A percentile compares a stretch with the other conserved stretches of the same genome.
Evolutionary conservation across 1,140 invertebrate genomes (phyloP).

Genomic region (Colletes latitarsis): DNA sequence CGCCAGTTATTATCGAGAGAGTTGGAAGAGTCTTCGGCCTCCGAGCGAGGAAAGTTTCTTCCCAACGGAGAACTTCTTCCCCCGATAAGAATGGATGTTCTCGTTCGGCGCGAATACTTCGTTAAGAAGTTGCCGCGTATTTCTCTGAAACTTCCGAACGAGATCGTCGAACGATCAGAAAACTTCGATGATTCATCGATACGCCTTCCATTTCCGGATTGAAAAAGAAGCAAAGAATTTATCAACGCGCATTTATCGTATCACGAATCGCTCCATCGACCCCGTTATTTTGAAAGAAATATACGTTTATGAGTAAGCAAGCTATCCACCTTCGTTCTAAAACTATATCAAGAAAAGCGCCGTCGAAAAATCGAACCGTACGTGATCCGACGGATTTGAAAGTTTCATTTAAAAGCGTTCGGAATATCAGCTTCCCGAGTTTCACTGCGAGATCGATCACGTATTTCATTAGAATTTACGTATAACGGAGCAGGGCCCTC

Average conservation of each 20-base stretch:
- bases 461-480: slow-evolving; percentile 68
- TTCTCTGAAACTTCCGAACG: too few relatives aligned
- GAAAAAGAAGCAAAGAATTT: not conserved
- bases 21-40: slow-evolving; percentile 3
- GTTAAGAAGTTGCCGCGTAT: not conserved
- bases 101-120: not conserved
- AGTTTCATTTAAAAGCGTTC: slow-evolving; percentile 66
- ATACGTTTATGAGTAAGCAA: too few relatives aligned
- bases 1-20: not conserved
- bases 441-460: slow-evolving; percentile 68
- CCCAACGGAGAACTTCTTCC: not conserved
- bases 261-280: not conserved
- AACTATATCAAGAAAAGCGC: not conserved
- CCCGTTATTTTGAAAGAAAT: too few relatives aligned
- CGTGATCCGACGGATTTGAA: slow-evolving; percentile 61
- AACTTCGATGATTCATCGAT: not conserved
- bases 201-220: not conserved
- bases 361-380: slow-evolving; percentile 11
- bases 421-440: slow-evolving; percentile 32
- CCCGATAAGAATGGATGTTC: not conserved
- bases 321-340: too few relatives aligned
- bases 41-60: slow-evolving; percentile 12
- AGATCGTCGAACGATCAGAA: not conserved
- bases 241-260: slow-evolving; percentile 1
- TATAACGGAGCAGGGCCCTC: slow-evolving; percentile 31